A percentile compares a stretch with the other conserved stretches of the same genome.
Evolutionary conservation across 1,140 invertebrate species (phyloP).

Genomic region (Lamellibrachia luymesi): DNA sequence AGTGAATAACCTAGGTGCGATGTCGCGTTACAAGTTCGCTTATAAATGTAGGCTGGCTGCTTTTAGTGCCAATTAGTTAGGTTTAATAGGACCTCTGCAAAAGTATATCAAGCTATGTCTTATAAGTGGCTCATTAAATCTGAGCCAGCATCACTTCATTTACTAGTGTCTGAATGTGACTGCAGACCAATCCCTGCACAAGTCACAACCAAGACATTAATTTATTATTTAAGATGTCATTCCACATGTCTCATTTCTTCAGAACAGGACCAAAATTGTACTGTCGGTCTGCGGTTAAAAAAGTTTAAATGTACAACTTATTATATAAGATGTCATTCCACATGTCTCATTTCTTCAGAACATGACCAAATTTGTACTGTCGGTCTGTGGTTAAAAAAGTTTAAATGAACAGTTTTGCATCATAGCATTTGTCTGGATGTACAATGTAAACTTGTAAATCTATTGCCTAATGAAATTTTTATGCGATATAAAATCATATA

Average conservation of each 20-base stretch:
- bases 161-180: neutral
- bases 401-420: no score
- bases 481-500: no score
- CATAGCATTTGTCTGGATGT: no score
- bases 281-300: no score
- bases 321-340: neutral
- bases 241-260: neutral
- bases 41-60: neutral
- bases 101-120: neutral
- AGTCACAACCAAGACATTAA: neutral
- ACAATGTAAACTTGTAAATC: no score
- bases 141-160: neutral
- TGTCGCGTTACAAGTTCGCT: neutral
- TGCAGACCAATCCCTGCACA: neutral
- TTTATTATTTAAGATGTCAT: neutral
- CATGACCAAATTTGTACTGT: neutral
- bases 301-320: neutral
- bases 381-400: no score
- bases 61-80: neutral
- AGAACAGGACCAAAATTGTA: neutral
- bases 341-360: neutral
- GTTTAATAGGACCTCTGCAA: neutral
- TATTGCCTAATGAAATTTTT: no score
- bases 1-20: neutral
- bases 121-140: neutral